A percentile compares a stretch with the other conserved stretches of the same genome.
phyloP scores from a whole-genome alignment of 2,797 vertebrate genomes.

The Clarias fuscus region DNA sequence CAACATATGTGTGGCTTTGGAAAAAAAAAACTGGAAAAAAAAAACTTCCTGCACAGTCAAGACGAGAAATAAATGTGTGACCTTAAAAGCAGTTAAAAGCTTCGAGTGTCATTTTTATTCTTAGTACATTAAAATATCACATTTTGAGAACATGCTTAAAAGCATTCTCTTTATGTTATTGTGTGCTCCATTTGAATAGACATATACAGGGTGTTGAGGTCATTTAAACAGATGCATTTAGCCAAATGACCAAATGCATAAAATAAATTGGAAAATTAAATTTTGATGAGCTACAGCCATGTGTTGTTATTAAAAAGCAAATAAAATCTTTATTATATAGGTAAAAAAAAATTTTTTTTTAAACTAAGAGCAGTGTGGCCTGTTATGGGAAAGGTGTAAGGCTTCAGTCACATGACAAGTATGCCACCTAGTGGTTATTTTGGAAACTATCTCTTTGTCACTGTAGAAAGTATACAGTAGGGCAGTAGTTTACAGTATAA shows the following conservation, averaged over 20 bases:
- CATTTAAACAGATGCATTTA: neutral
- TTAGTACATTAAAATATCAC: neutral
- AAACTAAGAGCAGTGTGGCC: neutral
- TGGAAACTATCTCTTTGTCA: neutral
- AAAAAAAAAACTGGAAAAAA: neutral
- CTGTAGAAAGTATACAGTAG: neutral
- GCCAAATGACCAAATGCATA: neutral
- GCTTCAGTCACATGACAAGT: neutral
- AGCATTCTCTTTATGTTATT: neutral
- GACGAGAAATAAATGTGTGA: neutral
- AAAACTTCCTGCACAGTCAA: neutral
- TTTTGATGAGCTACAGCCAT: neutral
- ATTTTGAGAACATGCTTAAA: neutral
- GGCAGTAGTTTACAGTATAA: neutral
- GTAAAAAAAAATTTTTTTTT: too few relatives aligned
- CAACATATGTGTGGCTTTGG: neutral
- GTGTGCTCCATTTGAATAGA: neutral
- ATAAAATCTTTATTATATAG: neutral
- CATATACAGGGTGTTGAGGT: neutral
- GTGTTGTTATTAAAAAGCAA: neutral
- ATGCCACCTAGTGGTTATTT: constrained; percentile 30
- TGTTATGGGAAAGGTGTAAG: neutral
- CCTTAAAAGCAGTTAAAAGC: neutral
- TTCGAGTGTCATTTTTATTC: neutral
- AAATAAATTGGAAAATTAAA: neutral